Conservation (phyloP, 2,888 invertebrate genomes). For the Catocala sponsa region DNA sequence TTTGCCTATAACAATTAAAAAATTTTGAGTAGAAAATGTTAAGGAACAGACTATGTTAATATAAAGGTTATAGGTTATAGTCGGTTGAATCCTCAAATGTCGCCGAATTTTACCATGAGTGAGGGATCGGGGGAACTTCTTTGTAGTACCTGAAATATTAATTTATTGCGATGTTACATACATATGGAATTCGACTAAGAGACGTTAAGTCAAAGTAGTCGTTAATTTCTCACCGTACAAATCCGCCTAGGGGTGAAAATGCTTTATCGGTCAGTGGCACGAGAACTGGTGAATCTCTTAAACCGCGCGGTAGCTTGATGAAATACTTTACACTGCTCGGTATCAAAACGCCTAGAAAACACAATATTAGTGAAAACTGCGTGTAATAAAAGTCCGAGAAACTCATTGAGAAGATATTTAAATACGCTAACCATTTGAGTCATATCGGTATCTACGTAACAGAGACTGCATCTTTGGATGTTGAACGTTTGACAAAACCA, state of each 20-base stretch:
- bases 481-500: slow-evolving; percentile 76
- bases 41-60: too few species aligned
- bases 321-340: slow-evolving; percentile 81
- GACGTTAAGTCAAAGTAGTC: background rate
- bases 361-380: slow-evolving; percentile 6
- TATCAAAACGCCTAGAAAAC: slow-evolving; percentile 70
- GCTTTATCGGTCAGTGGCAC: slow-evolving; percentile 77
- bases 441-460: slow-evolving; percentile 79
- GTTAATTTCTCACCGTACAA: slow-evolving; percentile 69
- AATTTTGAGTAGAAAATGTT: too few species aligned
- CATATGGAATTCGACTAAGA: too few species aligned
- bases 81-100: background rate
- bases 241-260: slow-evolving; percentile 79
- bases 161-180: background rate
- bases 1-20: too few species aligned
- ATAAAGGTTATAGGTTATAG: too few species aligned
- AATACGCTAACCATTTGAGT: slow-evolving; percentile 70
- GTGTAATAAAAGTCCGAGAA: slow-evolving; percentile 7
- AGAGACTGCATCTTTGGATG: slow-evolving; percentile 75
- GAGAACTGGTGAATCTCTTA: slow-evolving; percentile 62
- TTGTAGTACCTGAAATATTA: slow-evolving; percentile 77
- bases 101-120: slow-evolving; percentile 59
- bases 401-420: slow-evolving; percentile 32
- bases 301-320: slow-evolving; percentile 73
- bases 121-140: slow-evolving; percentile 82